Percentiles rank a stretch among this genome's conserved stretches.
phyloP scores from a whole-genome alignment of 2,113 vertebrate species.

The Montifringilla adamsi region DNA sequence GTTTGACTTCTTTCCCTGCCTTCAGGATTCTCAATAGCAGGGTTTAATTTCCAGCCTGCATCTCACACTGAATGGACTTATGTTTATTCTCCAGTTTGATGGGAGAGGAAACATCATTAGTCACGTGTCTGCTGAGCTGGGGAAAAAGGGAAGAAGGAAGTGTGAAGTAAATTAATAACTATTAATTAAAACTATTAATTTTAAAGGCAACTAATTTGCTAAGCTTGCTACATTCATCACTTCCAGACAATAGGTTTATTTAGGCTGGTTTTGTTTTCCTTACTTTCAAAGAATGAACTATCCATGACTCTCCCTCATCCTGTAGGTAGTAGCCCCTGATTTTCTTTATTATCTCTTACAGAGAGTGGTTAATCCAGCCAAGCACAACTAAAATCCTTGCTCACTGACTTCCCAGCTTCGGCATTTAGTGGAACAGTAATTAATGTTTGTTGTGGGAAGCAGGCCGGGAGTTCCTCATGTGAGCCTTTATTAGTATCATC shows the following conservation, averaged over 20 bases:
- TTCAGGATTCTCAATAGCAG: background rate
- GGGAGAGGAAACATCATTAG: background rate
- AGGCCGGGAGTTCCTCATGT: slow-evolving; percentile 26
- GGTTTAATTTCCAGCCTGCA: slow-evolving; percentile 26
- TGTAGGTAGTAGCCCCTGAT: background rate
- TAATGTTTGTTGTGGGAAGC: slow-evolving; percentile 28
- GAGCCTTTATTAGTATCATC: slow-evolving; percentile 66
- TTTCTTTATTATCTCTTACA: background rate
- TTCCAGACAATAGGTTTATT: background rate
- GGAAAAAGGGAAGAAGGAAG: background rate
- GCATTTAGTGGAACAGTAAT: slow-evolving; percentile 11
- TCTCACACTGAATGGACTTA: background rate
- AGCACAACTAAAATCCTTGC: background rate
- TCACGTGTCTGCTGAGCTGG: background rate
- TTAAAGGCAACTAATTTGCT: background rate
- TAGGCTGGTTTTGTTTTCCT: background rate
- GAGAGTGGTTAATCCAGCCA: background rate
- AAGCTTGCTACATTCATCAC: background rate
- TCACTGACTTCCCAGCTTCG: background rate
- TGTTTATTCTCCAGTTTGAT: background rate
- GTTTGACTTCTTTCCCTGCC: background rate
- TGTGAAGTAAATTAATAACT: background rate
- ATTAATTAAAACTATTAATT: background rate
- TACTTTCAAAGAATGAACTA: background rate
- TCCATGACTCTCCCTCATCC: background rate